These are phyloP conservation scores for Rhadina sibilatrix DNA, from an alignment of 2,113 vertebrate species.

Conservation along the genomic window DNA sequence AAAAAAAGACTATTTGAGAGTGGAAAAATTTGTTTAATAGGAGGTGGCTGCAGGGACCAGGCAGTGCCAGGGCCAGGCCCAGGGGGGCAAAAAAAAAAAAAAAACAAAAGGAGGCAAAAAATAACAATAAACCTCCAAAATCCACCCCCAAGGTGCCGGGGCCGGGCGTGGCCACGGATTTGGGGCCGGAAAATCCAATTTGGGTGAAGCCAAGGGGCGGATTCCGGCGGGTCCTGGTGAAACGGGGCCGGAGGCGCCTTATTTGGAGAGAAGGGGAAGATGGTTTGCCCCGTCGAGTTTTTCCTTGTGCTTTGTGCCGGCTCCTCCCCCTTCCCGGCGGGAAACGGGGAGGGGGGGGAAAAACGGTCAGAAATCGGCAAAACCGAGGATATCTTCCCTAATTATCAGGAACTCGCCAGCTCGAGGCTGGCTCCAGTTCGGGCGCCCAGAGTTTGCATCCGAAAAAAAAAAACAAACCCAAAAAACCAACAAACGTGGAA, in stretches of 20 bases:
- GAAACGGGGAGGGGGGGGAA: neutral
- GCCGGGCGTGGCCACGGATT: neutral
- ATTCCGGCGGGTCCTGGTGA: neutral
- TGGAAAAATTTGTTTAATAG: constrained; percentile 73
- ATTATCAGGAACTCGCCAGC: neutral
- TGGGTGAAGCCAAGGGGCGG: neutral
- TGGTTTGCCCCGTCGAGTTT: constrained; percentile 32
- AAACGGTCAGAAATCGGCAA: neutral
- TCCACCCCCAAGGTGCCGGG: neutral
- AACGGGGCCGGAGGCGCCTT: constrained; percentile 32
- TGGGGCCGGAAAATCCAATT: neutral
- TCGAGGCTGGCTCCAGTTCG: constrained; percentile 38
- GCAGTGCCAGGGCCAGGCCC: neutral
- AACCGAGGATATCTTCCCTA: neutral
- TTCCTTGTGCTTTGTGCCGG: constrained; percentile 75
- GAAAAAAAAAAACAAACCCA: neutral
- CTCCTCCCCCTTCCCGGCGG: constrained; percentile 46
- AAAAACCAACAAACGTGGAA: neutral
- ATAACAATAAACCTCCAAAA: neutral
- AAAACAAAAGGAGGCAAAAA: neutral
- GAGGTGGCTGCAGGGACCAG: constrained; percentile 68
- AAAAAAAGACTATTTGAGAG: constrained; percentile 54
- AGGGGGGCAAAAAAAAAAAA: neutral
- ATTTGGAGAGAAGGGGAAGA: constrained; percentile 66
- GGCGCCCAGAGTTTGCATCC: neutral